These are phyloP conservation scores for Caenorhabditis sp. DNA, from an alignment of 2,888 invertebrate species.

Conservation along the genomic window DNA sequence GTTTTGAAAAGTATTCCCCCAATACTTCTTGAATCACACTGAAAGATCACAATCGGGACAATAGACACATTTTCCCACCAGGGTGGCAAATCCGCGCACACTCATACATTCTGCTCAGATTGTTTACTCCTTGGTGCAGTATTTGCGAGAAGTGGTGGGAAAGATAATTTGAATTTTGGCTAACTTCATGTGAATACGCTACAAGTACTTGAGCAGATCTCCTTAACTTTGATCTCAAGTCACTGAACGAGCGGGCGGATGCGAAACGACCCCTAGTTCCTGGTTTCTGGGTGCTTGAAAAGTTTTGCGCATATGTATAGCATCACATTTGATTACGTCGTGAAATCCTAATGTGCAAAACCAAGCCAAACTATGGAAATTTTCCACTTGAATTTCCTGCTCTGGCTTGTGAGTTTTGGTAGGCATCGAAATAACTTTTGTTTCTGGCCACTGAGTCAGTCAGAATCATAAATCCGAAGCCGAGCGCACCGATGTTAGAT, in stretches of 20 bases:
- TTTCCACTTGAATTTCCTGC: constrained; percentile 36
- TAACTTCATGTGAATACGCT: constrained; percentile 8
- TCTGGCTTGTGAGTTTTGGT: constrained; percentile 22
- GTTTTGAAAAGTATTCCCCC: too few relatives aligned
- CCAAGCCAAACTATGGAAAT: constrained; percentile 7
- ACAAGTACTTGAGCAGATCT: constrained; percentile 5
- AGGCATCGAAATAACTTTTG: constrained; percentile 4
- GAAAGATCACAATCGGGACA: constrained; percentile 9
- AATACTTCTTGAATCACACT: background rate
- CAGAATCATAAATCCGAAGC: background rate
- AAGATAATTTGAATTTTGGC: constrained; percentile 15
- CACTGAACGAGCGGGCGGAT: background rate
- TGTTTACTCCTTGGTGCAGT: constrained; percentile 28
- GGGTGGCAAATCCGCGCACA: background rate
- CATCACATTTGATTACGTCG: constrained; percentile 37
- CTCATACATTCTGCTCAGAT: constrained; percentile 9
- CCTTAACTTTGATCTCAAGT: constrained; percentile 26
- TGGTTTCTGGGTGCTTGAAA: constrained; percentile 29
- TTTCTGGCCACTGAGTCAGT: background rate
- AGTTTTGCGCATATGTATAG: constrained; percentile 36
- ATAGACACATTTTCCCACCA: constrained; percentile 4
- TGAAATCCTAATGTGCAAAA: constrained; percentile 39
- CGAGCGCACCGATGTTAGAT: constrained; percentile 8
- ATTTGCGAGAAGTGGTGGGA: constrained; percentile 3
- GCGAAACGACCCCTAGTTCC: too few relatives aligned